phyloP scores from a whole-genome alignment of 2,113 vertebrate species.

The Eptatretus burgeri region DNA sequence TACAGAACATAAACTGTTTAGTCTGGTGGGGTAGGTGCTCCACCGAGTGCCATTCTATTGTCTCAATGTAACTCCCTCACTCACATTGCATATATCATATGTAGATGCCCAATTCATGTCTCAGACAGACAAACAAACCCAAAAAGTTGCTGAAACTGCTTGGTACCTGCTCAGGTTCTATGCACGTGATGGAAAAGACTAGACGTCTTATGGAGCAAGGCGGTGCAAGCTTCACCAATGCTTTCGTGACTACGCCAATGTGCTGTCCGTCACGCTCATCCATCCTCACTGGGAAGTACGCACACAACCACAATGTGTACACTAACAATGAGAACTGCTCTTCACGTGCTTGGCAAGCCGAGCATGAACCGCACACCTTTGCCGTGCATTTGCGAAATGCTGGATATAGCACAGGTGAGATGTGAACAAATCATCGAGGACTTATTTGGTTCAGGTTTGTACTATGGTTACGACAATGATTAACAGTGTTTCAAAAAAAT shows the following conservation, averaged over 20 bases:
- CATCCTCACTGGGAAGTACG: conserved; percentile 6
- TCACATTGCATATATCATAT: too few relatives aligned
- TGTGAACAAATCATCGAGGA: too few relatives aligned
- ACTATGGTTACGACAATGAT: too few relatives aligned
- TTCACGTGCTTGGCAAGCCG: conserved; percentile 1
- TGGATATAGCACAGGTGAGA: conserved; percentile 4
- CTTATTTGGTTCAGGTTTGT: too few relatives aligned
- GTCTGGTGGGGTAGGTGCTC: too few relatives aligned
- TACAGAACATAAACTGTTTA: too few relatives aligned
- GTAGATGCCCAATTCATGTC: too few relatives aligned
- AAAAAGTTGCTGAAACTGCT: too few relatives aligned
- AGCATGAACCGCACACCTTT: conserved; percentile 3
- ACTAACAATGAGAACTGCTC: conserved; percentile 5
- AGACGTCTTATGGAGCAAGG: background rate
- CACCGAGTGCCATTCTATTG: too few relatives aligned
- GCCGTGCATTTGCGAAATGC: conserved; percentile 1
- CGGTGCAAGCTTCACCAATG: conserved; percentile 2
- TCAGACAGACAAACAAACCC: too few relatives aligned
- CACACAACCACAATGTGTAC: conserved; percentile 2
- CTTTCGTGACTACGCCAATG: conserved; percentile 2
- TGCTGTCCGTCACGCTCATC: conserved; percentile 4
- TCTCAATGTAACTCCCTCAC: too few relatives aligned
- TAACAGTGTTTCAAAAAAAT: too few relatives aligned
- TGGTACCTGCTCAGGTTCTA: background rate
- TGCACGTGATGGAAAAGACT: conserved; percentile 4